These are phyloP conservation scores for Butorides virescens DNA, from an alignment of 2,113 vertebrate species.

Conservation along the genomic window DNA sequence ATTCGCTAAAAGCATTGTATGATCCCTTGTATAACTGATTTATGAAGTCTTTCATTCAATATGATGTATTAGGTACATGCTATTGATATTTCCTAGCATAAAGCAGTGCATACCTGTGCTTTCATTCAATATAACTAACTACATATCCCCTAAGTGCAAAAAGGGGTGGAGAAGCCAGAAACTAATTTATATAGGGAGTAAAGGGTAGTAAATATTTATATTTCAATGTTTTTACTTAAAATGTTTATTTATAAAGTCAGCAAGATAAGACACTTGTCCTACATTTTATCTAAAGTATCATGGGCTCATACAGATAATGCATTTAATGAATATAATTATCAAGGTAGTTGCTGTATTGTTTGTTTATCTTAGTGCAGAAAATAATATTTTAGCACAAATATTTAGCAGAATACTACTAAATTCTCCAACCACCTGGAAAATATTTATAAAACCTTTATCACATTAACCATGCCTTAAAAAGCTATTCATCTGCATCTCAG, in stretches of 20 bases:
- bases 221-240: not conserved
- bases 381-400: not conserved
- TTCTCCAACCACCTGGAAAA: not conserved
- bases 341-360: not conserved
- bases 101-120: not conserved
- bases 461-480: not conserved
- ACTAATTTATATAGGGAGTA: conserved; percentile 9
- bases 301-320: not conserved
- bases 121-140: conserved; percentile 7
- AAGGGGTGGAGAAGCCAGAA: conserved; percentile 17
- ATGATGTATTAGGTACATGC: conserved; percentile 36
- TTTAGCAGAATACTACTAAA: not conserved
- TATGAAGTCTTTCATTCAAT: conserved; percentile 62
- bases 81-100: not conserved
- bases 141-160: conserved; percentile 10
- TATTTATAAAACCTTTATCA: not conserved
- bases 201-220: conserved; percentile 4
- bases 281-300: not conserved
- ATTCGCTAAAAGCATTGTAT: conserved; percentile 56
- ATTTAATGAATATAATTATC: not conserved
- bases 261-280: not conserved
- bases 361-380: not conserved
- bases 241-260: conserved; percentile 3
- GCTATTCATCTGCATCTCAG: fast-evolving
- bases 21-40: conserved; percentile 58